Percentiles rank a stretch among this genome's conserved stretches.
Evolutionary conservation across 2,113 vertebrate species (phyloP).

Genomic region (Opisthocomus hoazin): DNA sequence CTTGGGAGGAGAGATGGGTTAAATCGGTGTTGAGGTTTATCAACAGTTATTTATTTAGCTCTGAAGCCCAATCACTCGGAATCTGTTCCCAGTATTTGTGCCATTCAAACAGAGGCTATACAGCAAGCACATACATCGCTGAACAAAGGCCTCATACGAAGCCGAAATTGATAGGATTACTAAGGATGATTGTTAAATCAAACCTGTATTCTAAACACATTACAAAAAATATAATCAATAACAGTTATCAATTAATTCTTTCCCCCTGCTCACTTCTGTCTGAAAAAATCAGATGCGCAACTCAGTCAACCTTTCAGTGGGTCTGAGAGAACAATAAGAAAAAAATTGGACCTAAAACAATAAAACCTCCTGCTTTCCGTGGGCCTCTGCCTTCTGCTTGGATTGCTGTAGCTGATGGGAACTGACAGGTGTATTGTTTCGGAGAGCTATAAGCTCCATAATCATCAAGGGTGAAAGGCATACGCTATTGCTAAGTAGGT

Average conservation of each 20-base stretch:
- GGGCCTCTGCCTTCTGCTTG: constrained; percentile 90
- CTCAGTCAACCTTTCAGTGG: constrained; percentile 80
- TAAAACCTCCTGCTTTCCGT: constrained; percentile 84
- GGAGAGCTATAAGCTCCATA: constrained; percentile 93
- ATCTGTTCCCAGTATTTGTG: constrained; percentile 1
- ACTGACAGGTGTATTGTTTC: constrained; percentile 99
- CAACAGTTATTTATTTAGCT: constrained; percentile 26
- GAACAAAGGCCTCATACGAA: constrained; percentile 72
- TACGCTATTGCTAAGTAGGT: constrained; percentile 91
- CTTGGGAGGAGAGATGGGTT: neutral
- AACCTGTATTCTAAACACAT: constrained; percentile 59
- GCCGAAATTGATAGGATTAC: constrained; percentile 69
- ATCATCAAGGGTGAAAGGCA: constrained; percentile 94
- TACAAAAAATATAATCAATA: constrained; percentile 56
- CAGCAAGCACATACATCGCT: neutral
- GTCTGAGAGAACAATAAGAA: constrained; percentile 79
- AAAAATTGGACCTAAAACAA: constrained; percentile 87
- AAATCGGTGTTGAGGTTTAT: neutral
- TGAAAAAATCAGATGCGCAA: constrained; percentile 70
- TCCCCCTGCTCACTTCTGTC: constrained; percentile 72
- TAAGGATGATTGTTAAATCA: constrained; percentile 69
- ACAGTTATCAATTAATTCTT: constrained; percentile 80
- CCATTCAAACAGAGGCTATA: neutral
- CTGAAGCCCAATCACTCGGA: neutral
- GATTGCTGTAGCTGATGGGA: constrained; percentile 88